phyloP scores from a whole-genome alignment of 2,888 invertebrate genomes.

The Synanthedon tipuliformis region DNA sequence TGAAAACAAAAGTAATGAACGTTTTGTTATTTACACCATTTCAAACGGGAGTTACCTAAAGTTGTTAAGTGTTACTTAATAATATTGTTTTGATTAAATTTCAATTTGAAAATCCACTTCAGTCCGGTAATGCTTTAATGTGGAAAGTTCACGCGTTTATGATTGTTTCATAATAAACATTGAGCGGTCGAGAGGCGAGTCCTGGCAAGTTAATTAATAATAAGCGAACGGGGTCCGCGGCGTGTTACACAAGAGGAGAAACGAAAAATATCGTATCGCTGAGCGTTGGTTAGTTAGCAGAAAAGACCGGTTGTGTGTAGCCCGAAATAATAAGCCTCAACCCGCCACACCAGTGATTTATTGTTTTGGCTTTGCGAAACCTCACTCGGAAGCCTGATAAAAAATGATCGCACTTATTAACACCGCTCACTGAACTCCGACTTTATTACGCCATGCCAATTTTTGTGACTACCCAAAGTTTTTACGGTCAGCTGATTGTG shows the following conservation, averaged over 20 bases:
- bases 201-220: slow-evolving; percentile 52
- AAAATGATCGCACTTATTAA: slow-evolving; percentile 67
- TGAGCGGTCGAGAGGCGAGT: slow-evolving; percentile 17
- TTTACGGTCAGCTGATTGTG: slow-evolving; percentile 23
- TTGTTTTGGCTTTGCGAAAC: slow-evolving; percentile 62
- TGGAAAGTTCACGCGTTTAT: slow-evolving; percentile 12
- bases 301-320: slow-evolving; percentile 42
- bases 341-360: slow-evolving; percentile 54
- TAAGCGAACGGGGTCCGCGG: slow-evolving; percentile 27
- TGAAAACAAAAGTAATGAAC: too few species aligned
- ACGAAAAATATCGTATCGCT: slow-evolving; percentile 45
- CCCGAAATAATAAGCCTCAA: slow-evolving; percentile 60
- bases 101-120: neutral
- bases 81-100: neutral
- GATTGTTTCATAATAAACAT: slow-evolving; percentile 27
- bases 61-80: neutral
- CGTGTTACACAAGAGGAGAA: slow-evolving; percentile 18
- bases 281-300: slow-evolving; percentile 51
- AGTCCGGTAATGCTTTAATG: neutral
- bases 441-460: slow-evolving; percentile 48
- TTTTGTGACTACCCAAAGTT: slow-evolving; percentile 22
- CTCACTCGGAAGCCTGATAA: slow-evolving; percentile 59
- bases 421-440: slow-evolving; percentile 40
- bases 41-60: too few species aligned
- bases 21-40: too few species aligned